Base-by-base conservation (phyloP, 2,113 vertebrate species). In the Dasyprocta punctata region DNA sequence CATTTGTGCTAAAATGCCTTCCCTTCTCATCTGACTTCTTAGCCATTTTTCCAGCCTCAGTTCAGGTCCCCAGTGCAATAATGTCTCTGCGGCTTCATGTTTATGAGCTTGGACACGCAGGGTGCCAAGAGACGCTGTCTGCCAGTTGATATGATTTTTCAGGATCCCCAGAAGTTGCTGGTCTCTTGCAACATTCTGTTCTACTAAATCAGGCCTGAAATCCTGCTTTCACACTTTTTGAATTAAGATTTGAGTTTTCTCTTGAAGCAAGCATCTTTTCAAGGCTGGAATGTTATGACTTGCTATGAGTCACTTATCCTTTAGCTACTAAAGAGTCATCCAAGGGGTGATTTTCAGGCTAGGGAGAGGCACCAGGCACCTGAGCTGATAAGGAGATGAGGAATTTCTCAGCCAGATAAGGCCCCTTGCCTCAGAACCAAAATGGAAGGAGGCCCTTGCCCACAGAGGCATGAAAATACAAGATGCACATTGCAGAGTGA, bases 311-410 rank as follows among this genome's bases (percentile, higher is more conserved):
- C 89, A 89, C 69, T 78, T 33, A 56, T 47, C 33, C 56, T 49
- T 73, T 38, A 88, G 41, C 78, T 95, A 65, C 82, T 77, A 71
- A 94, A 94, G 28, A 63, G 73, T 86, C 71, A 96, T 58, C 69
- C 69, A 92, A 71, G 82, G 73, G 89, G 30, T 80, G 63, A 28
- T 81, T 94, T 65, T 97, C 86, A 85, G 94, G 75, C 89, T 95
- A 71, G 63, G 63, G 38, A 87, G 91, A 97, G 93, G 86, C 60
- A 83, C 49, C 44, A 41, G 60, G 89, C 89, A 54, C 73, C 63
- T 60, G n/a, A n/a, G 30, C 89, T 60, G 86, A 93, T 86, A 91
- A 95, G 30, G 36, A 86, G 33, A 93, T 19, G 67, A 91, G 26
- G 33, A 92, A 82, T 95, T 91, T 89, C 58, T 97, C 73, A 86